Evolutionary conservation across 2,113 vertebrate species (phyloP).

Genomic region (Gopherus evgoodei): DNA sequence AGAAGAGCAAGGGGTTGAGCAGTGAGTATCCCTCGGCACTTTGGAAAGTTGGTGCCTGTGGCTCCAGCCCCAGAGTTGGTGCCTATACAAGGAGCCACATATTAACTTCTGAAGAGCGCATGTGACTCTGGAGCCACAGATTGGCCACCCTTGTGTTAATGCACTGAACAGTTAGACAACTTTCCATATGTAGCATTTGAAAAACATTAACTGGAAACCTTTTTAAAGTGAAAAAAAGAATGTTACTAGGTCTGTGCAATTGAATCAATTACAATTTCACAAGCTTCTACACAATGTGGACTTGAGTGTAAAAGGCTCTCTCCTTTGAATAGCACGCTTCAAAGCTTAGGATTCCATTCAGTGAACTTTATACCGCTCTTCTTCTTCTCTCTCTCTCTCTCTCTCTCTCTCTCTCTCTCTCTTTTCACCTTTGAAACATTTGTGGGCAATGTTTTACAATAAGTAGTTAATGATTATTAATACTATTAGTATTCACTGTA

Average conservation of each 20-base stretch:
- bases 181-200: constrained; percentile 3
- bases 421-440: constrained; percentile 29
- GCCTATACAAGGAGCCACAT: too few relatives aligned
- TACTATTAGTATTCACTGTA: neutral
- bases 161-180: constrained; percentile 24
- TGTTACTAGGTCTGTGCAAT: neutral
- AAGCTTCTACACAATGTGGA: neutral
- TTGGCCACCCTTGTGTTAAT: neutral
- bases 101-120: too few relatives aligned
- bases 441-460: neutral
- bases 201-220: neutral
- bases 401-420: neutral
- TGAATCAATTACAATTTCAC: constrained; percentile 33
- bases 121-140: too few relatives aligned
- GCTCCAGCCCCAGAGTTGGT: too few relatives aligned
- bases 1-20: too few relatives aligned
- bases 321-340: constrained; percentile 18
- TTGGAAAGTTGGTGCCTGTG: too few relatives aligned
- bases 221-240: constrained; percentile 22
- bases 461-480: neutral
- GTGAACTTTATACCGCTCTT: constrained; percentile 8
- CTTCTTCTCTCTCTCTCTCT: neutral
- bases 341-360: constrained; percentile 13
- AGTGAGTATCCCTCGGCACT: too few relatives aligned
- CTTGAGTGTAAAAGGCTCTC: constrained; percentile 14